A percentile compares a stretch with the other conserved stretches of the same genome.
Evolutionary conservation across 2,888 invertebrate species (phyloP).

Genomic region (Campoplex nolae): DNA sequence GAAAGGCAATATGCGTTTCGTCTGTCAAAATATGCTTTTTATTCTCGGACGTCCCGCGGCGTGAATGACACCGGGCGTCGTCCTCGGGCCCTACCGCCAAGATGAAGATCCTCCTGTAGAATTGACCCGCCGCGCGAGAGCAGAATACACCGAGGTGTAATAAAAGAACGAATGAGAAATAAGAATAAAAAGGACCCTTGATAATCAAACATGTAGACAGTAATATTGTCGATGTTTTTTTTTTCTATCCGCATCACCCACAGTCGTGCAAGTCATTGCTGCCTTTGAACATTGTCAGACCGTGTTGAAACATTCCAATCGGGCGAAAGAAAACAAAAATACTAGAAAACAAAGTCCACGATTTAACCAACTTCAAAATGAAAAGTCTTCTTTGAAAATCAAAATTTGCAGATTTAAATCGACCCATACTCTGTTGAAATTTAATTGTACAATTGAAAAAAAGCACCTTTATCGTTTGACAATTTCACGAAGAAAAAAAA

Average conservation of each 20-base stretch:
- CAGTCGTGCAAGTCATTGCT: constrained; percentile 13
- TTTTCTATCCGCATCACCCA: constrained; percentile 14
- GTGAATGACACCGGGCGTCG: constrained; percentile 76
- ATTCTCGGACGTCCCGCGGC: constrained; percentile 75
- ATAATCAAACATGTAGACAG: constrained; percentile 38
- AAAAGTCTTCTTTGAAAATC: not conserved
- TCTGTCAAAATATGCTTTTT: constrained; percentile 79
- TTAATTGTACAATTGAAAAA: not conserved
- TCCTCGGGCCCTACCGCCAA: constrained; percentile 62
- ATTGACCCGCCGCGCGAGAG: constrained; percentile 28
- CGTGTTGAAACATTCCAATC: constrained; percentile 6
- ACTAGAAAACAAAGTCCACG: not conserved
- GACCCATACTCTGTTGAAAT: not conserved
- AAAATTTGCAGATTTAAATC: not conserved
- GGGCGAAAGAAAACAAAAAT: not conserved
- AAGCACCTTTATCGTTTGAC: too few species aligned
- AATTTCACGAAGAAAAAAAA: too few species aligned
- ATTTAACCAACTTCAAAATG: not conserved
- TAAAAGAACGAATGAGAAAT: constrained; percentile 26
- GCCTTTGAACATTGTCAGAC: constrained; percentile 8
- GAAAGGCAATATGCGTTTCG: constrained; percentile 74
- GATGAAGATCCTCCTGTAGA: constrained; percentile 56
- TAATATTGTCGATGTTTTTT: constrained; percentile 11
- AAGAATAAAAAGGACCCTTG: constrained; percentile 31
- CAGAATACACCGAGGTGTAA: not conserved